These are phyloP conservation scores for Drosophila willistoni DNA, from an alignment of 1,140 invertebrate species.

Conservation along the genomic window DNA sequence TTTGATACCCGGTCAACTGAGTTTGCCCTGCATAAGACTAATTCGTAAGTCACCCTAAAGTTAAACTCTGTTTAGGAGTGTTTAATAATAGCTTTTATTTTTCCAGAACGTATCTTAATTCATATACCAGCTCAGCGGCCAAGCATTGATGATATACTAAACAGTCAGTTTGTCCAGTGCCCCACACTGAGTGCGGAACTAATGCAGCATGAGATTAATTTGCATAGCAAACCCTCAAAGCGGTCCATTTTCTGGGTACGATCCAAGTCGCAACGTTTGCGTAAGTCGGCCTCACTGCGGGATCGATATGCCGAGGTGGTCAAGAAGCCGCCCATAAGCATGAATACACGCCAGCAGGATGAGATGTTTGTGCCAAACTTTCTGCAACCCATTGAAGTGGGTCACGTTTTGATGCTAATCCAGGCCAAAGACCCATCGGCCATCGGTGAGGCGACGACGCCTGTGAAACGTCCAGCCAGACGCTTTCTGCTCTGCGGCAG, in stretches of 20 bases:
- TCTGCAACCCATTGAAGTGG: slow-evolving; percentile 75
- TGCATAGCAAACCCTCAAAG: slow-evolving; percentile 78
- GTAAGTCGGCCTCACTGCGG: slow-evolving; percentile 77
- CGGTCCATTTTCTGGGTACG: slow-evolving; percentile 80
- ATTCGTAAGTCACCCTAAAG: slow-evolving; percentile 76
- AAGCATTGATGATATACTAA: slow-evolving; percentile 82
- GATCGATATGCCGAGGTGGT: slow-evolving; percentile 82
- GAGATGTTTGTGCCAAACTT: slow-evolving; percentile 79
- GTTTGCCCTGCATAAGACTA: slow-evolving; percentile 83
- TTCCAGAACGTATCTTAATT: slow-evolving; percentile 83
- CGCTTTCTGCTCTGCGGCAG: slow-evolving; percentile 75
- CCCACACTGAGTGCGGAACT: slow-evolving; percentile 78
- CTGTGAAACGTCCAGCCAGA: slow-evolving; percentile 48
- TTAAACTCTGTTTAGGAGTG: not conserved
- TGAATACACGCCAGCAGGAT: slow-evolving; percentile 79
- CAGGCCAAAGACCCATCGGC: slow-evolving; percentile 49
- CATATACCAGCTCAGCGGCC: slow-evolving; percentile 83
- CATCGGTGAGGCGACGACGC: slow-evolving; percentile 33
- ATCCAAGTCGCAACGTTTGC: slow-evolving; percentile 79
- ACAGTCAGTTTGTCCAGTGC: slow-evolving; percentile 82
- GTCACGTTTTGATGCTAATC: slow-evolving; percentile 41
- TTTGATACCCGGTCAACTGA: slow-evolving; percentile 84
- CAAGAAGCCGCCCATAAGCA: slow-evolving; percentile 78
- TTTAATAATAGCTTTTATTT: not conserved
- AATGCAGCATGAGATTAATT: slow-evolving; percentile 77